Base-by-base conservation (phyloP, 2,113 vertebrate species). In the Pangasianodon gigas region DNA sequence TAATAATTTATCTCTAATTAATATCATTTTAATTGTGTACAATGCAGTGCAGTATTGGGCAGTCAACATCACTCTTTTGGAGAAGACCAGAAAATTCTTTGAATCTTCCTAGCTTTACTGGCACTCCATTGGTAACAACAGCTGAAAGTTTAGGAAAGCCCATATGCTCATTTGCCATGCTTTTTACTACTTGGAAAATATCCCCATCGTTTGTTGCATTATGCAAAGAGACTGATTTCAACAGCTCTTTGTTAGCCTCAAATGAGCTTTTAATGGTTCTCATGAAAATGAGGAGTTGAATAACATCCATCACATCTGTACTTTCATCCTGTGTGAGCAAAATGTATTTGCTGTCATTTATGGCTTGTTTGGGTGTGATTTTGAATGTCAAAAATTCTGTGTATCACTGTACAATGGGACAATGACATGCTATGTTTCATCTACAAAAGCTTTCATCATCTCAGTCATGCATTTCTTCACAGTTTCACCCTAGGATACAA, bases 351-450 rank as follows among this genome's bases (percentile, higher is more conserved):
- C 16, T 54, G 29, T 56, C 80, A 82, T 56, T 54, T 54, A 56
- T 54, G n/a, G 80, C 51, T 54, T 82, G n/a, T 19, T 56, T 80
- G 11, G 29, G 48, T 80, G 46, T 54, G 51, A n/a, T 81, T 81
- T 14, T 19, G 19, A 83, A 37, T 37, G n/a, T 37, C n/a, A 83
- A 26, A 83, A 83, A 58, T 10, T 56, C 48, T 51, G 51, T 51
- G 46, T 80, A 5, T 82, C 1, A 52, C 48, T 54, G 46, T 80
- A 32, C n/a, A 54, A 29, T 54, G 51, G 51, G 51, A 56, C 29
- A 82, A 82, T 56, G 80, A 82, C 80, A 82, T 37, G 80, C 6
- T 51, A 82, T 82, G 80, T 82, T 82, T 58, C n/a, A 83, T 58
- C 80, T 56, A 58, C 52, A 24, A 41, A 56, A 56, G 80, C 80